Conservation (phyloP, 2,797 vertebrate species). For the Chrysocyon brachyurus region DNA sequence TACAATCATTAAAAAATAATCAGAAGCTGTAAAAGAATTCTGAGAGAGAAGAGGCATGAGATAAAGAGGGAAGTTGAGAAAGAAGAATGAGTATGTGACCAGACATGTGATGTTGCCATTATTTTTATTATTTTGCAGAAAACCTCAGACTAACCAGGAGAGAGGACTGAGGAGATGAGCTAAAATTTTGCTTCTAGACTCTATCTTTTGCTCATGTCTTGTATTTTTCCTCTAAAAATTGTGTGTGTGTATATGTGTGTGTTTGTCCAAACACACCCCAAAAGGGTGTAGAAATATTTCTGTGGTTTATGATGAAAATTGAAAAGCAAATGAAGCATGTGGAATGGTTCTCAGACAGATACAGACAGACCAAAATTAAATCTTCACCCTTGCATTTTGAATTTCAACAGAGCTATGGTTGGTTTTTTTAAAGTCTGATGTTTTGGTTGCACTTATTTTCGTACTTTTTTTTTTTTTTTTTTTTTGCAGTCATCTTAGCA, state of each 20-base stretch:
- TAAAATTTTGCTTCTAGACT: background rate
- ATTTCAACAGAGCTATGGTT: background rate
- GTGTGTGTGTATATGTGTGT: background rate
- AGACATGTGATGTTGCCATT: conserved; percentile 60
- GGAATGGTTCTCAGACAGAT: background rate
- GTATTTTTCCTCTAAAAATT: background rate
- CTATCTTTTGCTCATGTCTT: background rate
- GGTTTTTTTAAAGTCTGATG: background rate
- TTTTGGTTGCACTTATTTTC: background rate
- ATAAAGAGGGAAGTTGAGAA: conserved; percentile 55
- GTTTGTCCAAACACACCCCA: background rate
- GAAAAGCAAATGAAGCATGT: conserved; percentile 37
- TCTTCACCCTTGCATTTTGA: background rate
- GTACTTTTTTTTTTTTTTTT: background rate
- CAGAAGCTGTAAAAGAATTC: conserved; percentile 55
- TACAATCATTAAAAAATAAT: conserved; percentile 24
- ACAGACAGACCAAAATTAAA: conserved; percentile 8
- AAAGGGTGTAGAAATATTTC: conserved; percentile 16
- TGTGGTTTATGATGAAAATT: background rate
- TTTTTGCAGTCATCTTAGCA: background rate
- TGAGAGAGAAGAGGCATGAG: conserved; percentile 6
- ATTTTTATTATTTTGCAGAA: conserved; percentile 69
- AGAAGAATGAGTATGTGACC: conserved; percentile 17
- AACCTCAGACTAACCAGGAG: conserved; percentile 39
- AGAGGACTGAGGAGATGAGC: background rate